Percentiles rank a stretch among this genome's conserved stretches.
phyloP scores from a whole-genome alignment of 2,888 invertebrate species.

The Microplitis deprimator region DNA sequence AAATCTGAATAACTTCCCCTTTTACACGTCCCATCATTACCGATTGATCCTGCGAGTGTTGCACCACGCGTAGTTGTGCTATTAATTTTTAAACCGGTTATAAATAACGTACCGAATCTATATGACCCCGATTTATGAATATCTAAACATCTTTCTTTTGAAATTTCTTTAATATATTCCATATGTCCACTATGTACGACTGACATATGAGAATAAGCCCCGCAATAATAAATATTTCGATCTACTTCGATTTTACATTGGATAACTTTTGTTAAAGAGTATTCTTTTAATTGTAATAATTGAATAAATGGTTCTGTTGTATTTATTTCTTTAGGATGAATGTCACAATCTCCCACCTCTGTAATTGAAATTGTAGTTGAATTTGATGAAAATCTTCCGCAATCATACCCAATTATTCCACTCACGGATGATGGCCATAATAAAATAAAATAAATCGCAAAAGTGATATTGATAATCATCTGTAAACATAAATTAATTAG shows the following conservation, averaged over 20 bases:
- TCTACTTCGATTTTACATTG: slow-evolving; percentile 43
- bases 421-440: neutral
- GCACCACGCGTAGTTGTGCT: neutral
- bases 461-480: neutral
- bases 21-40: neutral
- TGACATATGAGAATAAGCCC: slow-evolving; percentile 40
- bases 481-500: slow-evolving; percentile 13
- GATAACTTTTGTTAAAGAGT: slow-evolving; percentile 3
- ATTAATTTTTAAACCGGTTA: neutral
- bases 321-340: neutral
- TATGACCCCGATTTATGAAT: slow-evolving; percentile 23
- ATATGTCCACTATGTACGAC: slow-evolving; percentile 15
- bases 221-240: slow-evolving; percentile 42
- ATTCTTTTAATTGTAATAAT: slow-evolving; percentile 37
- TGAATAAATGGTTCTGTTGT: slow-evolving; percentile 11
- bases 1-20: neutral
- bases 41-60: neutral
- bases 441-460: slow-evolving; percentile 15
- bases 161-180: slow-evolving; percentile 13
- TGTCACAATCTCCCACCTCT: slow-evolving; percentile 31
- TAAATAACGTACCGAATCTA: neutral
- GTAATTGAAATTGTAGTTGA: slow-evolving; percentile 36
- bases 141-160: slow-evolving; percentile 23
- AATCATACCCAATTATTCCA: slow-evolving; percentile 43
- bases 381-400: slow-evolving; percentile 20